Evolutionary conservation across 2,888 invertebrate species (phyloP).

Genomic region (Orchesella flavescens): DNA sequence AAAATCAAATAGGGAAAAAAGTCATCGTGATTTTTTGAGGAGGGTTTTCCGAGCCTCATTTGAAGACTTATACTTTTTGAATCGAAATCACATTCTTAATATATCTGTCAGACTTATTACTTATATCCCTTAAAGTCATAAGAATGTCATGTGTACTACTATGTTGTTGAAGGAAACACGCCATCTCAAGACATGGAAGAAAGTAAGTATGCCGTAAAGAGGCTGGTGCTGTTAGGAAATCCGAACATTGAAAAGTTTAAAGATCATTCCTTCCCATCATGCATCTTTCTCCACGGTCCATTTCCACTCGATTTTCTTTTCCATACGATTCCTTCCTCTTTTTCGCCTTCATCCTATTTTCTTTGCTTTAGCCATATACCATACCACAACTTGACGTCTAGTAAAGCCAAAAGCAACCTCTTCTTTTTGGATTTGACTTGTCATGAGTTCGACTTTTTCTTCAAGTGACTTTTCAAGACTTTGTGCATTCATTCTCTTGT

Average conservation of each 20-base stretch:
- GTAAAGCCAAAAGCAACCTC: not conserved
- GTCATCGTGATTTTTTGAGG: no score
- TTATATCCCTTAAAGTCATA: no score
- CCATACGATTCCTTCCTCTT: slow-evolving; percentile 22
- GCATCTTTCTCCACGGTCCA: slow-evolving; percentile 47
- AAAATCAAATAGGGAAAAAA: no score
- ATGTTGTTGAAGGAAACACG: not conserved
- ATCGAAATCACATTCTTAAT: no score
- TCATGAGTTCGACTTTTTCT: slow-evolving; percentile 9
- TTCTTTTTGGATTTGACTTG: slow-evolving; percentile 35
- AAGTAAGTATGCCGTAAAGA: slow-evolving; percentile 5
- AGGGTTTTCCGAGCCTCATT: no score
- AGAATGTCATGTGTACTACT: no score
- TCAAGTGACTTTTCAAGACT: slow-evolving; percentile 36
- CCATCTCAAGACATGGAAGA: not conserved
- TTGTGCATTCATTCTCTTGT: slow-evolving; percentile 41
- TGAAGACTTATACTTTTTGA: no score
- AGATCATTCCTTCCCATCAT: slow-evolving; percentile 47
- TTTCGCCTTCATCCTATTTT: not conserved
- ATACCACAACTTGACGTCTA: slow-evolving; percentile 28
- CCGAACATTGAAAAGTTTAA: slow-evolving; percentile 48
- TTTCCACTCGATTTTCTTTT: slow-evolving; percentile 53
- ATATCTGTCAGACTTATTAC: no score
- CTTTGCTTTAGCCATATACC: slow-evolving; percentile 1
- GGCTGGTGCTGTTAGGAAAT: slow-evolving; percentile 23